These are phyloP conservation scores for Theristicus caerulescens DNA, from an alignment of 2,113 vertebrate species.

Conservation along the genomic window DNA sequence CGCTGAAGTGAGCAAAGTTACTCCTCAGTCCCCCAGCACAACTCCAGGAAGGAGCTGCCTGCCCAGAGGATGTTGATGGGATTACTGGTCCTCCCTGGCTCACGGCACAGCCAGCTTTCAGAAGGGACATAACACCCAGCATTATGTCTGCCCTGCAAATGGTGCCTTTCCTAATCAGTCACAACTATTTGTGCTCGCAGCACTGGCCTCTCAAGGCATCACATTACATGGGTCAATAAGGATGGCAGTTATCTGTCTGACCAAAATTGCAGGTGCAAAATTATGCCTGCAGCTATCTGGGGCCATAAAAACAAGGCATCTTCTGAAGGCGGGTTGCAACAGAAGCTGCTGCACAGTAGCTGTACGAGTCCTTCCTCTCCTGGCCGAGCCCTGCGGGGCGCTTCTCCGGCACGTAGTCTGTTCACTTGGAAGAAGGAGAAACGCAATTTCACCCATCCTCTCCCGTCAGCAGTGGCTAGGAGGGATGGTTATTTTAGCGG, in stretches of 20 bases:
- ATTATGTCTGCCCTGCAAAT: not conserved
- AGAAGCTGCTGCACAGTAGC: not conserved
- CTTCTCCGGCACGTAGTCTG: not conserved
- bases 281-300: not conserved
- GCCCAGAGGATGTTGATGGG: not conserved
- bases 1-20: not conserved
- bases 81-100: not conserved
- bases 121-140: not conserved
- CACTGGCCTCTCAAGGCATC: not conserved
- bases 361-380: not conserved
- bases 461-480: not conserved
- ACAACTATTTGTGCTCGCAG: not conserved
- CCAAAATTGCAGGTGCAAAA: slow-evolving; percentile 7
- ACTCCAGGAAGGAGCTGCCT: not conserved
- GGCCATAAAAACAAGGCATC: slow-evolving; percentile 18
- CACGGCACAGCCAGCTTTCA: not conserved
- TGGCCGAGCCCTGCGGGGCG: rapidly evolving
- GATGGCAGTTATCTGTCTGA: not conserved
- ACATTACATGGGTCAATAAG: not conserved
- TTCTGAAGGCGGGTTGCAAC: not conserved
- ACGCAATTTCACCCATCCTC: not conserved
- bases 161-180: not conserved
- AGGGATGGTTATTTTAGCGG: not conserved
- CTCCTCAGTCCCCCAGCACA: not conserved
- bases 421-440: not conserved